These are phyloP conservation scores for Conops quadrifasciatus DNA, from an alignment of 2,888 invertebrate species.

Conservation along the genomic window DNA sequence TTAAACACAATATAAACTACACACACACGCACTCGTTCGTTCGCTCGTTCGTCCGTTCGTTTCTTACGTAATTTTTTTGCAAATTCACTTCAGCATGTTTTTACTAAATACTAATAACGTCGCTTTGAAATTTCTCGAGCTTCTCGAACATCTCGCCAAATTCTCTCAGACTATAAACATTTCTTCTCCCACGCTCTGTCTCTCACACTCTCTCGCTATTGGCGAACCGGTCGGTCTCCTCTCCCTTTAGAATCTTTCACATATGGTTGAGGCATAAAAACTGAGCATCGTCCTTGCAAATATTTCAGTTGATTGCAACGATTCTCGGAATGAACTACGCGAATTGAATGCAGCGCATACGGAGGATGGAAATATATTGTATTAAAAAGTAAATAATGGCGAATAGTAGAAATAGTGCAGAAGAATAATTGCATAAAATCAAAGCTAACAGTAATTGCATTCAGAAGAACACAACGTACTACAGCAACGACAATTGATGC, in stretches of 20 bases:
- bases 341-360: no score
- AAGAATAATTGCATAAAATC: neutral
- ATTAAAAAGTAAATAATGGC: neutral
- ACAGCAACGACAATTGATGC: no score
- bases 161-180: neutral
- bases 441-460: neutral
- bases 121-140: neutral
- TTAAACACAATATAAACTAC: no score
- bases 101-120: neutral
- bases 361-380: neutral
- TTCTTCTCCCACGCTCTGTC: no score
- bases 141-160: neutral
- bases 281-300: constrained; percentile 48
- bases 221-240: neutral
- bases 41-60: neutral
- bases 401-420: neutral
- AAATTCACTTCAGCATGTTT: no score
- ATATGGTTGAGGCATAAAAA: constrained; percentile 33
- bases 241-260: neutral
- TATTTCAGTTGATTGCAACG: constrained; percentile 42
- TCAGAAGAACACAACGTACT: neutral
- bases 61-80: no score
- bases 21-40: no score
- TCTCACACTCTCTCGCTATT: no score
- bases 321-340: constrained; percentile 39